phyloP scores from a whole-genome alignment of 2,888 invertebrate species.

The Drosophila ustulata region DNA sequence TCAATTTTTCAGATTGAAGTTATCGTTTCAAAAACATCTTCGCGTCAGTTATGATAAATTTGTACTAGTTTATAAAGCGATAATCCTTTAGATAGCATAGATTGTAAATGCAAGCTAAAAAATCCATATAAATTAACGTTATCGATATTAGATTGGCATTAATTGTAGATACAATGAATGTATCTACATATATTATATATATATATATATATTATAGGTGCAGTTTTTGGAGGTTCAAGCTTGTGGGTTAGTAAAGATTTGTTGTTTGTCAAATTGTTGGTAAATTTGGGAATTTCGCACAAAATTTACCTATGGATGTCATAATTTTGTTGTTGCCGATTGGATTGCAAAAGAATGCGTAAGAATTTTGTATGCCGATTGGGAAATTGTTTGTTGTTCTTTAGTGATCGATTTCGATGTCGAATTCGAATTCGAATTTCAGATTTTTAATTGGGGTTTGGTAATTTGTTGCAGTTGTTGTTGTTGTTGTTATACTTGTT shows the following conservation, averaged over 20 bases:
- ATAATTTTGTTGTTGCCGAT: slow-evolving; percentile 82
- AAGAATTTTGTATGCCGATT: slow-evolving; percentile 59
- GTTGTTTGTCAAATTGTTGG: neutral
- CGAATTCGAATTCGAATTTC: neutral
- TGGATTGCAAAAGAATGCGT: slow-evolving; percentile 46
- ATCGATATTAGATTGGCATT: no score
- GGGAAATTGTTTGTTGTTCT: slow-evolving; percentile 41
- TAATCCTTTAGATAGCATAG: no score
- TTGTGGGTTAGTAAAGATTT: neutral
- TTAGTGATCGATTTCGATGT: slow-evolving; percentile 1
- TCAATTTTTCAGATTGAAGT: no score
- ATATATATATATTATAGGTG: neutral
- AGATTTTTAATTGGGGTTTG: slow-evolving; percentile 6
- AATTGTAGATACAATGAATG: no score
- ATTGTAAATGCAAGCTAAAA: no score
- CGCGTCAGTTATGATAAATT: no score
- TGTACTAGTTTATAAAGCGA: no score
- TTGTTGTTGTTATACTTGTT: slow-evolving; percentile 28
- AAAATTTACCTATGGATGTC: slow-evolving; percentile 84
- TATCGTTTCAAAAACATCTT: no score
- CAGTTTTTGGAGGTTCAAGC: neutral
- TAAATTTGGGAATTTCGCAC: neutral
- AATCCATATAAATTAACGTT: no score
- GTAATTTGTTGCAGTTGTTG: slow-evolving; percentile 7
- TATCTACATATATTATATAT: no score